A percentile compares a stretch with the other conserved stretches of the same genome.
phyloP scores from a whole-genome alignment of 2,797 vertebrate species.

The Anableps anableps region DNA sequence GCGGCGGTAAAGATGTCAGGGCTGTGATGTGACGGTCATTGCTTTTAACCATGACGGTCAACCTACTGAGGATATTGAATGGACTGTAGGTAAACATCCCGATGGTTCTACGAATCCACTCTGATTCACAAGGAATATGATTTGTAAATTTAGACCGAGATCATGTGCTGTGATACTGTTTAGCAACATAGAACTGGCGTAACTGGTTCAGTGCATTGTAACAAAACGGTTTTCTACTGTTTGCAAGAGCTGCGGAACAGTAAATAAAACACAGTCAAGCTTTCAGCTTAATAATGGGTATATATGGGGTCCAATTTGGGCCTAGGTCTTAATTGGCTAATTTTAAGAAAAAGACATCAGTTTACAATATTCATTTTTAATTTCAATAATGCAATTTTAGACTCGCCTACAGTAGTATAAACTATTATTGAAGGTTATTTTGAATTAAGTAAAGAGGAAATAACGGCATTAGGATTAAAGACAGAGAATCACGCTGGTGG shows the following conservation, averaged over 20 bases:
- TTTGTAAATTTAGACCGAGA: not conserved
- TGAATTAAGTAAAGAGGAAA: not conserved
- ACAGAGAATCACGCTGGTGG: not conserved
- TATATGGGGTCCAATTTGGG: not conserved
- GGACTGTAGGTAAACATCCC: slow-evolving; percentile 34
- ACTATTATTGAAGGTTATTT: not conserved
- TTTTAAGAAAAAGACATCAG: not conserved
- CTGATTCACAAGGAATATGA: not conserved
- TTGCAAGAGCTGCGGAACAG: not conserved
- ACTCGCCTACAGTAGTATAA: not conserved
- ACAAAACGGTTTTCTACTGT: not conserved
- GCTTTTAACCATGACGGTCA: slow-evolving; percentile 72
- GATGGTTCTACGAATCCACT: not conserved
- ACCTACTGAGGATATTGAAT: slow-evolving; percentile 49
- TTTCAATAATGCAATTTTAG: not conserved
- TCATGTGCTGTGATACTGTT: not conserved
- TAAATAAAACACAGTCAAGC: not conserved
- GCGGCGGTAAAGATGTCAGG: slow-evolving; percentile 70
- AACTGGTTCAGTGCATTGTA: not conserved
- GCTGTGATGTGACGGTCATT: slow-evolving; percentile 69
- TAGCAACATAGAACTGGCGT: not conserved
- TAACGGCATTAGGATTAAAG: not conserved
- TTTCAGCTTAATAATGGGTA: not conserved
- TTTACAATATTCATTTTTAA: not conserved
- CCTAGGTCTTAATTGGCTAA: not conserved